Evolutionary conservation across 1,140 invertebrate genomes (phyloP).

Genomic region (Teleogryllus occipitalis): DNA sequence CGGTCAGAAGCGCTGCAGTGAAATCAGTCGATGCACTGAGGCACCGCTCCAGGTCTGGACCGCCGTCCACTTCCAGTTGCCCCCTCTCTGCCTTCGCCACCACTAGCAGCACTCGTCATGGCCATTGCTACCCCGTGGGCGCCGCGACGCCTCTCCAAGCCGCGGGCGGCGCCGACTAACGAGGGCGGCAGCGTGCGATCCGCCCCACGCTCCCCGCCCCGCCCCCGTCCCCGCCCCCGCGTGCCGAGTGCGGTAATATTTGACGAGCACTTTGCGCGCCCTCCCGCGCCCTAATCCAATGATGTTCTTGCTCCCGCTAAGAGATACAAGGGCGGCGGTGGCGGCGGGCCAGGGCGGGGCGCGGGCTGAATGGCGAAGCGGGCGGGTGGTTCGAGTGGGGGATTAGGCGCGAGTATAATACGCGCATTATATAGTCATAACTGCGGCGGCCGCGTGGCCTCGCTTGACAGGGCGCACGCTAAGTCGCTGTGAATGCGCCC

Average conservation of each 20-base stretch:
- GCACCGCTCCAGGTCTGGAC: too few relatives aligned
- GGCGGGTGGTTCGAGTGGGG: neutral
- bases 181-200: neutral
- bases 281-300: neutral
- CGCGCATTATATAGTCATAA: constrained; percentile 1
- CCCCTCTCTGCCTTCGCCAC: too few relatives aligned
- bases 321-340: neutral
- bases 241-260: neutral
- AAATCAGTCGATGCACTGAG: too few relatives aligned
- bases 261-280: constrained; percentile 2
- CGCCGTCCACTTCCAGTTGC: too few relatives aligned
- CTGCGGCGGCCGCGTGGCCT: neutral
- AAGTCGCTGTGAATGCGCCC: neutral
- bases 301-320: constrained; percentile 3
- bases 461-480: neutral
- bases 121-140: too few relatives aligned
- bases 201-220: too few relatives aligned
- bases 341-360: too few relatives aligned
- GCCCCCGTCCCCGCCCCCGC: too few relatives aligned
- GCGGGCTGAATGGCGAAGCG: neutral
- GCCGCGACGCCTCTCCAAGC: too few relatives aligned
- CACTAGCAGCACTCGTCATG: too few relatives aligned
- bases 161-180: neutral
- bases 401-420: neutral
- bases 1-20: too few relatives aligned